Percentiles rank a stretch among this genome's conserved stretches.
phyloP scores from a whole-genome alignment of 2,113 vertebrate genomes.

The Passer montanus region DNA sequence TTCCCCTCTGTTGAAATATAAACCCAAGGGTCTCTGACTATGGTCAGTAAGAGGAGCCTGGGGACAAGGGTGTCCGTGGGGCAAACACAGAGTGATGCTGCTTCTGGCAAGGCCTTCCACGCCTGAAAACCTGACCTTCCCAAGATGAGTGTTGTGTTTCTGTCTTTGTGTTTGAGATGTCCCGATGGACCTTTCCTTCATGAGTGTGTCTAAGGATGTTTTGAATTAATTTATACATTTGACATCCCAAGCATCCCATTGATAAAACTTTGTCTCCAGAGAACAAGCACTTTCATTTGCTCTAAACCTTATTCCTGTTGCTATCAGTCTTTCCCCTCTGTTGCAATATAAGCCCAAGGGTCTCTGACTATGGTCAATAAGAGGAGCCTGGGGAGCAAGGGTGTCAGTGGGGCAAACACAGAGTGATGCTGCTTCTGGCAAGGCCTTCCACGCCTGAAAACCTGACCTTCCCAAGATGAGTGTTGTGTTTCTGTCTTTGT shows the following conservation, averaged over 20 bases:
- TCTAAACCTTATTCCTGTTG: not conserved
- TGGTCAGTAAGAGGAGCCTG: not conserved
- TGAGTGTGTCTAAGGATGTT: not conserved
- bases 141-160: not conserved
- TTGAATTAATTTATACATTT: not conserved
- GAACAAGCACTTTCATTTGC: not conserved
- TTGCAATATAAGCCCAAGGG: not conserved
- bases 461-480: not conserved
- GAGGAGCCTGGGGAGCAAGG: not conserved
- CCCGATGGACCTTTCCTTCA: not conserved
- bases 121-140: not conserved
- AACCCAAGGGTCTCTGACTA: not conserved
- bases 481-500: not conserved
- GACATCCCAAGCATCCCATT: not conserved
- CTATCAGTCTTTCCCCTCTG: too few species aligned
- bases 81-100: not conserved
- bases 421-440: not conserved
- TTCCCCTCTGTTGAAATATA: not conserved
- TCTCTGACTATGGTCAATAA: not conserved
- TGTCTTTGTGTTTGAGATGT: not conserved
- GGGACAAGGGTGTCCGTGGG: accelerated
- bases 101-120: not conserved
- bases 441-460: not conserved
- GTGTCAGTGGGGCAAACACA: accelerated
- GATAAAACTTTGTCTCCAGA: not conserved